Percentiles rank a stretch among this genome's conserved stretches.
phyloP scores from a whole-genome alignment of 2,113 vertebrate species.

The Eretmochelys imbricata region DNA sequence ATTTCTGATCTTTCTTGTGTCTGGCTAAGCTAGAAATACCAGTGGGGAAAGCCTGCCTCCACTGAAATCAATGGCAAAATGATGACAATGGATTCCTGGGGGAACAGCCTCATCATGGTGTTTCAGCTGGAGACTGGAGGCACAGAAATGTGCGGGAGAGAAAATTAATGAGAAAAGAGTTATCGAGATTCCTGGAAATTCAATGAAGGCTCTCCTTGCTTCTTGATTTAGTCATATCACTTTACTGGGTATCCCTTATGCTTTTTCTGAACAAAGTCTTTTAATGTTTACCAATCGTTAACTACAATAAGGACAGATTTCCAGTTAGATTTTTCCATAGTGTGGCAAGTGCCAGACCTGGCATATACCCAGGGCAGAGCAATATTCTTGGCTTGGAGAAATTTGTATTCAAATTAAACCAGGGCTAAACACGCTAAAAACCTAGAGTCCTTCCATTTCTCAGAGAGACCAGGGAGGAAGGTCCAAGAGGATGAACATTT shows the following conservation, averaged over 20 bases:
- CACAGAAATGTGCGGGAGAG: neutral
- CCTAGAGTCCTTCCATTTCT: neutral
- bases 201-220: neutral
- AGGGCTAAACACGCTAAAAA: neutral
- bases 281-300: neutral
- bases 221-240: no score
- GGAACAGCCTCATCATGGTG: neutral
- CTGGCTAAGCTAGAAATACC: neutral
- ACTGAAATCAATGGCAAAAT: neutral
- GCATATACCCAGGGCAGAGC: neutral
- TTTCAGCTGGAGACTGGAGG: neutral
- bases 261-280: neutral
- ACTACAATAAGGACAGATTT: neutral
- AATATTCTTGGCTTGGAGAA: neutral
- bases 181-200: neutral
- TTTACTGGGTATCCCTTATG: neutral
- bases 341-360: neutral
- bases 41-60: neutral
- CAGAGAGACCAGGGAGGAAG: neutral
- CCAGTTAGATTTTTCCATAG: neutral
- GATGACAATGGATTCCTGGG: accelerated
- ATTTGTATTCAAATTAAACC: neutral
- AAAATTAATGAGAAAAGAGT: neutral
- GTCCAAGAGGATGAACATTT: neutral
- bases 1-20: neutral